Conservation (phyloP, 2,888 invertebrate species). For the Deilephila porcellus region DNA sequence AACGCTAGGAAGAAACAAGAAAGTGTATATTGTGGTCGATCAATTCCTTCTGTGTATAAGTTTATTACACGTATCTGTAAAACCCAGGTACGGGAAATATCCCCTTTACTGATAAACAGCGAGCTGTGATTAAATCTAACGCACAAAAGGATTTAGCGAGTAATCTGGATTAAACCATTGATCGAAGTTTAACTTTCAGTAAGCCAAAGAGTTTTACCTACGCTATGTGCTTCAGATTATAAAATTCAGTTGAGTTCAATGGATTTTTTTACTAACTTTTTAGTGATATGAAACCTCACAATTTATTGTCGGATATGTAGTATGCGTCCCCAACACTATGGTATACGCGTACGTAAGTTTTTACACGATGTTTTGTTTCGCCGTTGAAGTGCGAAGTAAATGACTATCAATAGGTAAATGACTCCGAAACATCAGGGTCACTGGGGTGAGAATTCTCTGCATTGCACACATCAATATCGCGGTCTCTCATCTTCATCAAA, state of each 20-base stretch:
- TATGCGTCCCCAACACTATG: too few relatives aligned
- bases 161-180: constrained; percentile 32
- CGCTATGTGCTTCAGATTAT: constrained; percentile 24
- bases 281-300: background rate
- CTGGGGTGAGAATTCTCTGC: too few relatives aligned
- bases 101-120: background rate
- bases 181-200: constrained; percentile 30
- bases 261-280: background rate
- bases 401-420: too few relatives aligned
- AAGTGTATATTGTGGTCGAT: too few relatives aligned
- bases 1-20: too few relatives aligned
- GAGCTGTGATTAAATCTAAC: constrained; percentile 26
- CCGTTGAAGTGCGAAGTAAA: too few relatives aligned
- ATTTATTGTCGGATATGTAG: too few relatives aligned
- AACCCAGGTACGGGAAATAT: background rate
- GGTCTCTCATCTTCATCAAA: too few relatives aligned
- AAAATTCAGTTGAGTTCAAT: constrained; percentile 7
- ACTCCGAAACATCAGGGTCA: too few relatives aligned
- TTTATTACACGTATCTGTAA: background rate
- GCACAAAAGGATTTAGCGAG: constrained; percentile 27
- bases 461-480: too few relatives aligned
- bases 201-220: constrained; percentile 24
- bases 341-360: too few relatives aligned
- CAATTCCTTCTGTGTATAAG: background rate
- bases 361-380: too few relatives aligned